A percentile compares a stretch with the other conserved stretches of the same genome.
Evolutionary conservation across 2,888 invertebrate genomes (phyloP).

Genomic region (Drosophila infuscata): DNA sequence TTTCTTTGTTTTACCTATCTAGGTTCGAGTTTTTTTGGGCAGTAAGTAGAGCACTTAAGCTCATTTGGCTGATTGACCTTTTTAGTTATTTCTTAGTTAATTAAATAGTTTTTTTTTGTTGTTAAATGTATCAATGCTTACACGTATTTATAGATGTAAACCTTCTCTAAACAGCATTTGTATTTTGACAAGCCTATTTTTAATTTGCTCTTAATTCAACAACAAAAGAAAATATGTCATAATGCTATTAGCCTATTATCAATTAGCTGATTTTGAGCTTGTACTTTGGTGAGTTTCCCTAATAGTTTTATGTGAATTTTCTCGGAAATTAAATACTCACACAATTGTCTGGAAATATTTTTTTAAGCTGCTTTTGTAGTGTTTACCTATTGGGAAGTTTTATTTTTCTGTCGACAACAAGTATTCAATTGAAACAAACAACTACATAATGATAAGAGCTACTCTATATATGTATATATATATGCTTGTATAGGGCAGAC

Average conservation of each 20-base stretch:
- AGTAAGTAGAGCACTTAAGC: background rate
- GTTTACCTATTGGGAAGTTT: conserved; percentile 4
- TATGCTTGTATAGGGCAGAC: background rate
- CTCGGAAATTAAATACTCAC: background rate
- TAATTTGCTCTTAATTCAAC: background rate
- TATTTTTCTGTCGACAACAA: background rate
- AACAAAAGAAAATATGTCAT: background rate
- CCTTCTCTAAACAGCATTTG: background rate
- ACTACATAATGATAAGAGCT: conserved; percentile 13
- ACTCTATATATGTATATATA: background rate
- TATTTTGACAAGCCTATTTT: background rate
- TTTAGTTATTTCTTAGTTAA: background rate
- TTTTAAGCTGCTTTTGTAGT: background rate
- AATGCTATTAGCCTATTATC: background rate
- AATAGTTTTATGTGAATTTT: background rate
- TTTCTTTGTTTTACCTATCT: conserved; percentile 10
- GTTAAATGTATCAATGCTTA: background rate
- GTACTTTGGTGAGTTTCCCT: background rate
- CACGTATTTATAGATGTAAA: background rate
- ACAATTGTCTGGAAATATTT: background rate
- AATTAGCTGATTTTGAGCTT: background rate
- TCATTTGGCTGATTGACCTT: conserved; percentile 10
- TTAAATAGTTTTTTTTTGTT: background rate
- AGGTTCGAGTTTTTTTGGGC: background rate
- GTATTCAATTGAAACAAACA: background rate